Evolutionary conservation across 2,797 vertebrate genomes (phyloP), one percentile per base, ranked within the genome.

Genomic region (Euthynnus affinis): DNA sequence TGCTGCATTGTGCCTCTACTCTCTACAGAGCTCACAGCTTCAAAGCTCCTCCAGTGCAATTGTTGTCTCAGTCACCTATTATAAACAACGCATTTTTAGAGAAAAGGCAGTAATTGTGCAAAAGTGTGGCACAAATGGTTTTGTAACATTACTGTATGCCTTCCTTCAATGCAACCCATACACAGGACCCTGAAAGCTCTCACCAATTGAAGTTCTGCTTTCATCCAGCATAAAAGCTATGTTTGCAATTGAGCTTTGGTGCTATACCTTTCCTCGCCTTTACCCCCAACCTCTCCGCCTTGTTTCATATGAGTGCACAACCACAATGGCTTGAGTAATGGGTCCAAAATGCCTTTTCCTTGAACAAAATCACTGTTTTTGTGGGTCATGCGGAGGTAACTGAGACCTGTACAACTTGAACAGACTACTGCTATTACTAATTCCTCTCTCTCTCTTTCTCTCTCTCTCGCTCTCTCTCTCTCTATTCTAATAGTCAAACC

Each of bases 71-170:
- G 91, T 92, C 92, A 89, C 87, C 92, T 89, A 92, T 95, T 94
- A 93, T 86, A 95, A 95, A 95, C 93, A 95, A 89, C 81, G 82
- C 83, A 74, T 89, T 94, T 92, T 91, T 87, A 88, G 86, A 95
- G 91, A 93, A 92, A 92, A 94, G 85, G 85, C 90, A 83, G 83
- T 91, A 94, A 95, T 94, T 95, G 90, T 92, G 90, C 82, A 86
- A 95, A 94, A 95, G 91, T 92, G 90, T 90, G 84, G 87, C 90
- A 93, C 81, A 93, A 92, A 93, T 94, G 89, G 93, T 90, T 94
- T 93, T 91, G 88, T 90, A 90, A 93, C 91, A 93, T 93, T 94
- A 94, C 91, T 88, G 91, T 92, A 91, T 73, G 87, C 86, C 90
- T 94, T 93, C 94, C 92, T 94, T 92, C 90, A 81, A 82, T 84